Base-by-base conservation (phyloP, 2,888 invertebrate genomes). In the Pseudococcus jackbeardsleyi region DNA sequence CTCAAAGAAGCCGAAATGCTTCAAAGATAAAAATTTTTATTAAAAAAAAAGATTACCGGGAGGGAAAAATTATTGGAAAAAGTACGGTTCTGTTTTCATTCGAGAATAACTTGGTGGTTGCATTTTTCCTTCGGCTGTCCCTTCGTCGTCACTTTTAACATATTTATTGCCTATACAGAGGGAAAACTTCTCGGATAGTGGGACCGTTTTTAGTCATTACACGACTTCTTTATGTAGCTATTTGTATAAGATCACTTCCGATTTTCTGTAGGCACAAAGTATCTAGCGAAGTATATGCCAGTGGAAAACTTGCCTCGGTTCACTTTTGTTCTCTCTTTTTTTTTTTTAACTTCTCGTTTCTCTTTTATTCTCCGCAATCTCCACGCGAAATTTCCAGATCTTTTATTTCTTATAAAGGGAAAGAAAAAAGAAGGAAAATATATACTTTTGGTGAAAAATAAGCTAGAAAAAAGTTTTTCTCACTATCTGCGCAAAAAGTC, bases 231-330 rank as follows among this genome's bases (percentile, higher is more conserved):
- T 82, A 82, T 82, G 22, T 33, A 82, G 79, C 19, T 82, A 33
- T 82, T 82, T 82, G 79, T 82, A 46, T 82, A 82, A 82, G 79
- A 82, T 82, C 79, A 46, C 79, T 82, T 82, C 79, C 79, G 79
- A 82, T 46, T 46, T 82, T 46, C 5, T 46, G 19, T 82, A 42
- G 39, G 77, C 77, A 77, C 39, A 42, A 77, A 39, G 79, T 82
- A 22, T 82, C 46, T 82, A 46, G 79, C 22, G 22, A 46, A 82
- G 46, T 22, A 64, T 19, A 26, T 46, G 46, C 46, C 11, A 11
- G 19, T 82, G 19, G 19, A 82, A 82, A 82, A 46, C 46, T 82
- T 46, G n/a, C 79, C 19, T 46, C 17, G 9, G 46, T 19, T 82
- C 33, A 19, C 46, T 42, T 46, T 82, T 82, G 79, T 82, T 82